Evolutionary conservation across 2,113 vertebrate species (phyloP), one percentile per base, ranked within the genome.

Genomic region (Xenotilapia longispinis): DNA sequence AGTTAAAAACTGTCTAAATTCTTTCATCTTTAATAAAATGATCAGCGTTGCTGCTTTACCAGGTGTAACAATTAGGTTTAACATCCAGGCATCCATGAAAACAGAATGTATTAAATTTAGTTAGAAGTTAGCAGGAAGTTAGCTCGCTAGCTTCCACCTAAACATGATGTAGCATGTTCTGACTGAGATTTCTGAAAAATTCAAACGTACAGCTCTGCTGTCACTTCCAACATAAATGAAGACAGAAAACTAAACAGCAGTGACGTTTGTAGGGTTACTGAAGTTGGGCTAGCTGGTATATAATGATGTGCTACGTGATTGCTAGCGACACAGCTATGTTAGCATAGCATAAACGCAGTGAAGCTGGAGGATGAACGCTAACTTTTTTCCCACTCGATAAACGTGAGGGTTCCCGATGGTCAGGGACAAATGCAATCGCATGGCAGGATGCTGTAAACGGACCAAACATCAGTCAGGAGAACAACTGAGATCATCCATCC

Each of bases 381-480:
- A 26, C 23, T 5, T 57, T 14, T 55, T 57, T 8, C 12, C 12
- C 3, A 26, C 23, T 57, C 1, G 0, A 57, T 57, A 28, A 26
- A 57, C 1, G 1, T 57, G 54, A 14, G 0, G 7, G 12, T 1
- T 57, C 0, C 54, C 0, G 3, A 0, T 26, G 4, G 12, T 26
- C 0, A 57, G 3, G 0, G 2, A 58, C 4, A 58, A 58, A 15
- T 58, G 13, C 0, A 60, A 6, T 6, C 0, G 0, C 57, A 58
- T 58, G 1, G 26, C 8, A 60, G 26, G 14, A 60, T 31, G 57
- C 14, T 31, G 14, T 31, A 60, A 17, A 31, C 1, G 0, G 57
- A 60, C 57, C 26, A 60, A 17, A 31, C 3, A 0, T 60, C 26
- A 10, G 26, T 17, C 26, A 31, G 57, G 26, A 60, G 26, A 60